Evolutionary conservation across 1,140 invertebrate species (phyloP).

Genomic region (Leptopilina clavipes): DNA sequence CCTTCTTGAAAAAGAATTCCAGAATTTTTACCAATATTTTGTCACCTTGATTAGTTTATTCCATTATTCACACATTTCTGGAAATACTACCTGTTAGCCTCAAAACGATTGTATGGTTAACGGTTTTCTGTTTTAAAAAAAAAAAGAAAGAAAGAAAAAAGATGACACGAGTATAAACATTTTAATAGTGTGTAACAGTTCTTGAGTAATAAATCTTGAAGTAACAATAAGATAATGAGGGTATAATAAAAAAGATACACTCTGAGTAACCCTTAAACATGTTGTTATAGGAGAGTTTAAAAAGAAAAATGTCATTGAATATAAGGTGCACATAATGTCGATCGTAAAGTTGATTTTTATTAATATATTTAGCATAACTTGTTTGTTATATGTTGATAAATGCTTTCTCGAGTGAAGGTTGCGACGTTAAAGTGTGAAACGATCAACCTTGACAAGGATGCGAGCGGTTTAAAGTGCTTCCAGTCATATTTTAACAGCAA

Average conservation of each 20-base stretch:
- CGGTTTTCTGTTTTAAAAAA: not conserved
- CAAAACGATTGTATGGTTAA: not conserved
- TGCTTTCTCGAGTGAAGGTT: not conserved
- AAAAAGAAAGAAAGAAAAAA: not conserved
- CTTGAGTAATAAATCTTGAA: not conserved
- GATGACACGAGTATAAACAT: not conserved
- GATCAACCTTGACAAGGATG: constrained; percentile 29
- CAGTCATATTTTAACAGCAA: constrained; percentile 2
- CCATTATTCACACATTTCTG: not conserved
- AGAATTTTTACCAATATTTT: not conserved
- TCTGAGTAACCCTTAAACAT: not conserved
- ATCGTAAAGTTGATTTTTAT: not conserved
- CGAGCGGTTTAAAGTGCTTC: not conserved
- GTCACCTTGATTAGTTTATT: not conserved
- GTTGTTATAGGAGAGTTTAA: not conserved
- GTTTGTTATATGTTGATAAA: constrained; percentile 1
- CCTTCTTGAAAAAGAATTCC: too few relatives aligned
- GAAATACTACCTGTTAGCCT: not conserved
- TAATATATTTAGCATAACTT: constrained; percentile 1
- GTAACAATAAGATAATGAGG: not conserved
- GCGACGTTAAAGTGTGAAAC: constrained; percentile 5
- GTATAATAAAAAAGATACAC: not conserved
- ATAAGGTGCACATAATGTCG: not conserved
- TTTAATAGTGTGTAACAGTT: constrained; percentile 4
- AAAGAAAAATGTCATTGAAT: constrained; percentile 10